Percentiles rank a stretch among this genome's conserved stretches.
Evolutionary conservation across 2,888 invertebrate genomes (phyloP).

Genomic region (Diaperis boleti): DNA sequence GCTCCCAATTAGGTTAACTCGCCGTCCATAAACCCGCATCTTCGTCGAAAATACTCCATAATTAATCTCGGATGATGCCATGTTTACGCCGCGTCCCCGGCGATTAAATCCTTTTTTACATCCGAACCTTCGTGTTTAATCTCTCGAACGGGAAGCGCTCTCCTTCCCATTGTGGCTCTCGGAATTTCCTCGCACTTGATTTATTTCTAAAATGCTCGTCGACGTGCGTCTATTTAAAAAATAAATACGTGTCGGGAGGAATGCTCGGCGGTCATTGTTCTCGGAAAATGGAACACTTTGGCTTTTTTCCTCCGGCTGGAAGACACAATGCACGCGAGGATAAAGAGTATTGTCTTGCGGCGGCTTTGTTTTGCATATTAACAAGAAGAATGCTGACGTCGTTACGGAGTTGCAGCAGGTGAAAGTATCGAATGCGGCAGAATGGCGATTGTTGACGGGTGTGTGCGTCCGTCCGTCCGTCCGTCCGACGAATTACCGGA

Average conservation of each 20-base stretch:
- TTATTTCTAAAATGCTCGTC: conserved; percentile 32
- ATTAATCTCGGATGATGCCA: conserved; percentile 29
- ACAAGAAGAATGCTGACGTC: conserved; percentile 29
- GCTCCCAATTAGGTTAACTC: too few species aligned
- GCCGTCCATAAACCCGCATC: conserved; percentile 27
- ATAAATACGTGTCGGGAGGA: not conserved
- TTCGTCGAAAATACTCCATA: conserved; percentile 32
- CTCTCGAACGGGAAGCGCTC: conserved; percentile 30
- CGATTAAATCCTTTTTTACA: conserved; percentile 33
- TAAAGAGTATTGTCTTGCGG: conserved; percentile 40
- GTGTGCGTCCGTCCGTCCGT: not conserved
- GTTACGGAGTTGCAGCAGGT: conserved; percentile 7
- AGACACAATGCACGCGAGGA: conserved; percentile 22
- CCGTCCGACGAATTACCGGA: not conserved
- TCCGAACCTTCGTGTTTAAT: conserved; percentile 28
- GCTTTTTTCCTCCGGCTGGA: conserved; percentile 18
- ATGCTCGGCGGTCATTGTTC: conserved; percentile 31
- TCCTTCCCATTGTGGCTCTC: conserved; percentile 38
- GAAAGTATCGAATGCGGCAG: conserved; percentile 9
- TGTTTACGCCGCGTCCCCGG: conserved; percentile 21
- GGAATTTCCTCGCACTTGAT: conserved; percentile 41
- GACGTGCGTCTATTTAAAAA: conserved; percentile 12
- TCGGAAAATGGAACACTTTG: conserved; percentile 37
- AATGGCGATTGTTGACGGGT: not conserved
- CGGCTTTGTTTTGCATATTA: conserved; percentile 38